These are phyloP conservation scores for Neodiprion lecontei DNA, from an alignment of 1,140 invertebrate genomes.

Conservation along the genomic window DNA sequence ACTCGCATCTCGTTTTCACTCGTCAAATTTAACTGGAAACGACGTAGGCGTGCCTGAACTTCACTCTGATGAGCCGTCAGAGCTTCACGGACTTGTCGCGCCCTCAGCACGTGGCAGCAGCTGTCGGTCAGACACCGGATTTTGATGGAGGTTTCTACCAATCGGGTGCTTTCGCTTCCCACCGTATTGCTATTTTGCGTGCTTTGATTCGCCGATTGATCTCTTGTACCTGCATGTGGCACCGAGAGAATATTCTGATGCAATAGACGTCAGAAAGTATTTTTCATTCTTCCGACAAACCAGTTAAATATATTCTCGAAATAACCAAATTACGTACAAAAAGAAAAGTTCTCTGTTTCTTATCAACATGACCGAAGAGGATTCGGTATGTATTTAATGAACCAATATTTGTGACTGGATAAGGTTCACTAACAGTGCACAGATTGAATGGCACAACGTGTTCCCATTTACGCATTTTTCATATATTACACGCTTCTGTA, in stretches of 20 bases:
- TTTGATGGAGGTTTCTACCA: not conserved
- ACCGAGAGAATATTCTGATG: conserved; percentile 11
- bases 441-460: conserved; percentile 1
- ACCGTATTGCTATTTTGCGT: not conserved
- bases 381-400: conserved; percentile 36
- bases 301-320: not conserved
- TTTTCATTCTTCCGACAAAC: not conserved
- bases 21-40: too few species aligned
- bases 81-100: too few species aligned
- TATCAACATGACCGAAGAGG: conserved; percentile 45
- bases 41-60: too few species aligned
- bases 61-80: too few species aligned
- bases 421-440: not conserved
- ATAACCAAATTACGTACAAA: conserved; percentile 26
- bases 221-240: conserved; percentile 12
- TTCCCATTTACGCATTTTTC: conserved; percentile 12
- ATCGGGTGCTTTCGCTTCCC: not conserved
- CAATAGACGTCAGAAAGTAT: conserved; percentile 1
- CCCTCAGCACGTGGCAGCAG: not conserved
- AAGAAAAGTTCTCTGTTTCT: conserved; percentile 36
- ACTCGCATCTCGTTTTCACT: too few species aligned
- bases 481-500: not conserved
- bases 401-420: not conserved
- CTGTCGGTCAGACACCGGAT: not conserved
- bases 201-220: conserved; percentile 7